phyloP scores from a whole-genome alignment of 1,140 invertebrate species.

The Drosophila nigromelanica region DNA sequence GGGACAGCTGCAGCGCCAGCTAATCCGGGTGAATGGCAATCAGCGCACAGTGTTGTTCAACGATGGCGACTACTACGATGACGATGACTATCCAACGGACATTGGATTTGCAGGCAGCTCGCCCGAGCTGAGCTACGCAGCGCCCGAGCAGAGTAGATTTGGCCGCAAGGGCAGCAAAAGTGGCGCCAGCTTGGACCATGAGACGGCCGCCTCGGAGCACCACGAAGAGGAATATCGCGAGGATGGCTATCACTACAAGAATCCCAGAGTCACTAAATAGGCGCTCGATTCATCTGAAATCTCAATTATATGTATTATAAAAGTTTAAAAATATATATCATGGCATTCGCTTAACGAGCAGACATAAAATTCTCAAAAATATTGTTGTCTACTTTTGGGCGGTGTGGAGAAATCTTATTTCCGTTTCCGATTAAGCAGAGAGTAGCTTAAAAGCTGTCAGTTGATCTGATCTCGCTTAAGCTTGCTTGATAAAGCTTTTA shows the following conservation, averaged over 20 bases:
- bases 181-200: constrained; percentile 19
- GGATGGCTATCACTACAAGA: constrained; percentile 70
- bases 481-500: constrained; percentile 15
- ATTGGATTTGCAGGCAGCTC: constrained; percentile 54
- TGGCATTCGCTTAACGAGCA: constrained; percentile 68
- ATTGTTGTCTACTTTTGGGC: constrained; percentile 43
- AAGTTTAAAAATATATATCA: constrained; percentile 39
- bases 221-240: constrained; percentile 44
- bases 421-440: constrained; percentile 40
- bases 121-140: constrained; percentile 38
- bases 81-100: constrained; percentile 37
- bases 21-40: constrained; percentile 48
- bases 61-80: constrained; percentile 55
- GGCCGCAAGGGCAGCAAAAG: neutral
- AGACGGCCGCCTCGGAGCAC: constrained; percentile 47
- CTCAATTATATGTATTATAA: neutral
- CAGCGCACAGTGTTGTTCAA: constrained; percentile 42
- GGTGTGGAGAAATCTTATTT: neutral
- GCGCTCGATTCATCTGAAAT: constrained; percentile 17
- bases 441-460: constrained; percentile 33
- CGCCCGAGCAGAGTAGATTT: constrained; percentile 19
- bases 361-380: neutral
- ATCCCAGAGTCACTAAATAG: constrained; percentile 46
- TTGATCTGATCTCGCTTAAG: neutral
- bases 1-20: neutral